These are phyloP conservation scores for Dromococcyx pavoninus DNA, from an alignment of 2,797 vertebrate genomes.

Conservation along the genomic window DNA sequence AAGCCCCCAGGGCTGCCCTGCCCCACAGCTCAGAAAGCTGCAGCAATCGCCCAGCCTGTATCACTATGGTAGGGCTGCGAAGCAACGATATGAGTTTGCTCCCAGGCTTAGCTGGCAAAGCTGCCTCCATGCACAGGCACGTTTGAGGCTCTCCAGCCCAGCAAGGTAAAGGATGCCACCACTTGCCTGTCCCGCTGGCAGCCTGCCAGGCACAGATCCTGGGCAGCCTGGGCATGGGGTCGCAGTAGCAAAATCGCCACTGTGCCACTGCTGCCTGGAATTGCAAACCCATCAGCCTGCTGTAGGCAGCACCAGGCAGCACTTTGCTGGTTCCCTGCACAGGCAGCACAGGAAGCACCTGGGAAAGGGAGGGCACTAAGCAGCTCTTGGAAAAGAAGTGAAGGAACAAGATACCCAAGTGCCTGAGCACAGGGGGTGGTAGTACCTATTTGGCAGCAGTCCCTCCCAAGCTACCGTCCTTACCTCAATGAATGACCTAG, in stretches of 20 bases:
- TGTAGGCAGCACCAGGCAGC: not conserved
- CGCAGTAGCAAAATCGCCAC: rapidly evolving
- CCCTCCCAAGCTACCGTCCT: not conserved
- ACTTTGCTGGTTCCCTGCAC: not conserved
- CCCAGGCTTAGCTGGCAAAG: not conserved
- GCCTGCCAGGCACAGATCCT: not conserved
- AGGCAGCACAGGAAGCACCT: not conserved
- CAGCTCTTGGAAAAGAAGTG: rapidly evolving
- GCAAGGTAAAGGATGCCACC: not conserved
- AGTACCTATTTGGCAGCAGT: not conserved
- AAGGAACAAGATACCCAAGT: rapidly evolving
- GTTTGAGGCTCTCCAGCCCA: not conserved
- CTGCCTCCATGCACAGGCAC: rapidly evolving
- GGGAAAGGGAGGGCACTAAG: not conserved
- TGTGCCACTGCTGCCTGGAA: not conserved
- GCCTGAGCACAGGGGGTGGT: rapidly evolving
- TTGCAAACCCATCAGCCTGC: not conserved
- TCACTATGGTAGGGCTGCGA: rapidly evolving
- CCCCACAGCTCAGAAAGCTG: not conserved
- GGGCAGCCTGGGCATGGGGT: not conserved
- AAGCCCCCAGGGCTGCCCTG: not conserved
- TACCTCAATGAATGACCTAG: rapidly evolving
- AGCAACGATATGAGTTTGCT: not conserved
- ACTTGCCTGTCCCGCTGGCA: rapidly evolving
- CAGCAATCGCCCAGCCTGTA: not conserved